These are phyloP conservation scores for Drosophila falleni DNA, from an alignment of 2,888 invertebrate genomes.

Conservation along the genomic window DNA sequence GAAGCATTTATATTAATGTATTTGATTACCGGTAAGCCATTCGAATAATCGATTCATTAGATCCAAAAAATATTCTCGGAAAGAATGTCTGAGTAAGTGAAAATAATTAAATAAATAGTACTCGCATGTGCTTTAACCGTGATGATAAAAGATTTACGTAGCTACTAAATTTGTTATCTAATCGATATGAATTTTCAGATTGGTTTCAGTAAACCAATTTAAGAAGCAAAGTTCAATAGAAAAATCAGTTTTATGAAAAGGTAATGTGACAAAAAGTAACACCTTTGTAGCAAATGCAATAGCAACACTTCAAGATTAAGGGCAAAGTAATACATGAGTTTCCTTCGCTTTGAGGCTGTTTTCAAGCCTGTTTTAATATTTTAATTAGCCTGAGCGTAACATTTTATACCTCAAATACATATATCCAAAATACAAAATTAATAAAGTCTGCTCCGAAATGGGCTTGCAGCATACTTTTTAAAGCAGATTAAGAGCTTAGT, in stretches of 20 bases:
- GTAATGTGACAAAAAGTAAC: not conserved
- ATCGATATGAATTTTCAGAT: not conserved
- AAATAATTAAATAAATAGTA: not conserved
- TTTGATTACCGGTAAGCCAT: conserved; percentile 3
- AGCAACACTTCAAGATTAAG: not conserved
- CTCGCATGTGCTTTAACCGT: not conserved
- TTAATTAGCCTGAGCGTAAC: conserved; percentile 1
- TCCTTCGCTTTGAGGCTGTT: not conserved
- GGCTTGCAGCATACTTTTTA: not conserved
- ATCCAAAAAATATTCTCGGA: not conserved
- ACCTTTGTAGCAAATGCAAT: conserved; percentile 4
- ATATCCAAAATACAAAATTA: not conserved
- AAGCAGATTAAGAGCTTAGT: not conserved
- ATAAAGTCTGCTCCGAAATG: conserved; percentile 1
- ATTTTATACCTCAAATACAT: not conserved
- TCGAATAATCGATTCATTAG: conserved; percentile 12
- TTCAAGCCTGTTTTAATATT: not conserved
- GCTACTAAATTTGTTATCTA: not conserved
- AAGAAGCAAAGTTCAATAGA: not conserved
- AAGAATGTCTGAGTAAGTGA: not conserved
- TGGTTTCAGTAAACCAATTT: not conserved
- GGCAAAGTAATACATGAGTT: not conserved
- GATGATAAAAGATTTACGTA: too few species aligned
- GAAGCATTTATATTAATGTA: conserved; percentile 8
- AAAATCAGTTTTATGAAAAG: not conserved